A percentile compares a stretch with the other conserved stretches of the same genome.
Conservation (phyloP, 2,888 invertebrate genomes). For the Dromius quadrimaculatus region DNA sequence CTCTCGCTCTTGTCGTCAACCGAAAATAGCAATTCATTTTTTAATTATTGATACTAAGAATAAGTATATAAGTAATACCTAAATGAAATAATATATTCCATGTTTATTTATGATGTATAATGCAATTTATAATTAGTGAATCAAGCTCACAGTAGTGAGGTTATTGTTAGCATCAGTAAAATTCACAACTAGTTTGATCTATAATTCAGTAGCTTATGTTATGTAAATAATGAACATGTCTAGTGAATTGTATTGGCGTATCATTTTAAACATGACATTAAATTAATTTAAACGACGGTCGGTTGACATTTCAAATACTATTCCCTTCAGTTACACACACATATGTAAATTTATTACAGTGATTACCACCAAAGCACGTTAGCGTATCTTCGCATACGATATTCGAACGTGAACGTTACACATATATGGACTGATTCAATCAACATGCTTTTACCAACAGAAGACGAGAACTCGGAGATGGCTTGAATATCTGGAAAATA, state of each 20-base stretch:
- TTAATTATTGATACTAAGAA: too few relatives aligned
- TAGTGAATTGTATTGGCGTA: conserved; percentile 34
- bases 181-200: too few relatives aligned
- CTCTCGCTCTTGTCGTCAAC: too few relatives aligned
- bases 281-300: conserved; percentile 30
- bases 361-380: conserved; percentile 11
- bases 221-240: conserved; percentile 28
- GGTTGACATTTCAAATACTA: conserved; percentile 33
- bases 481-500: too few relatives aligned
- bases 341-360: conserved; percentile 29
- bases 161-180: too few relatives aligned
- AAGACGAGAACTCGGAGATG: too few relatives aligned
- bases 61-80: too few relatives aligned
- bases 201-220: not conserved
- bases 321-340: conserved; percentile 25
- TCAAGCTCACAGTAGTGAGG: too few relatives aligned
- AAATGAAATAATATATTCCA: too few relatives aligned
- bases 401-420: not conserved
- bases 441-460: conserved; percentile 14
- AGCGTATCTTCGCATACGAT: not conserved
- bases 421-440: conserved; percentile 2
- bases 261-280: conserved; percentile 24
- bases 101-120: too few relatives aligned
- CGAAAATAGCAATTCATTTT: too few relatives aligned
- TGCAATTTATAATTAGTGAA: too few relatives aligned